Conservation (phyloP, 2,888 invertebrate genomes). For the Rosalia funebris region DNA sequence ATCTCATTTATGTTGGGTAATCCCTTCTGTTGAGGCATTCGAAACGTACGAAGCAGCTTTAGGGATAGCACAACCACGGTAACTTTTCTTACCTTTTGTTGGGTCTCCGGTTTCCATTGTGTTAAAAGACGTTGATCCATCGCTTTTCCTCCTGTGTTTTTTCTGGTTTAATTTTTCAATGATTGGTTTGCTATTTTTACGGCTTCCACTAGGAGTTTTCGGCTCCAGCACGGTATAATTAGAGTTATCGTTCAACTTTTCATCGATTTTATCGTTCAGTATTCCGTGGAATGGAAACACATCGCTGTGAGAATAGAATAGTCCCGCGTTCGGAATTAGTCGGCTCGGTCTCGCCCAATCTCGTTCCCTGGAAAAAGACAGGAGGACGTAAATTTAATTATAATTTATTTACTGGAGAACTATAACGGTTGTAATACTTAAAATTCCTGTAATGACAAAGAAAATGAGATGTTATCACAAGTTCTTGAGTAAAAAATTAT, state of each 20-base stretch:
- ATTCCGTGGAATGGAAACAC: conserved; percentile 42
- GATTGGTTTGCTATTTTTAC: conserved; percentile 39
- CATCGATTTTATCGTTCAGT: conserved; percentile 25
- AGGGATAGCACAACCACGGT: conserved; percentile 20
- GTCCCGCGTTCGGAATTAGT: conserved; percentile 17
- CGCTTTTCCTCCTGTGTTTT: conserved; percentile 34
- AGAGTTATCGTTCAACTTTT: conserved; percentile 27
- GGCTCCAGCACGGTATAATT: conserved; percentile 39
- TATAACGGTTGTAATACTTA: too few species aligned
- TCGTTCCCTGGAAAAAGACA: conserved; percentile 3
- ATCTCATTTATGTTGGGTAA: conserved; percentile 6
- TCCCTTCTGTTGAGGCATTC: background rate
- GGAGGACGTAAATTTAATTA: background rate
- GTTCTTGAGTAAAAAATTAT: too few species aligned
- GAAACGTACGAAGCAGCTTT: background rate
- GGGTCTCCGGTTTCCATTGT: conserved; percentile 32
- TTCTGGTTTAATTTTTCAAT: conserved; percentile 39
- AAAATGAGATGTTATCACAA: too few species aligned
- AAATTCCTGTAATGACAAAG: too few species aligned
- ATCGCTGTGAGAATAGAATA: conserved; percentile 48
- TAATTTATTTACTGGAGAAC: too few species aligned
- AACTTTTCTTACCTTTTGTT: conserved; percentile 42
- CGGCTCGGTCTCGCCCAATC: background rate
- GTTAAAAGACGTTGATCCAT: conserved; percentile 41
- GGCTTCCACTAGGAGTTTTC: conserved; percentile 39